These are phyloP conservation scores for Alfaro cultratus DNA, from an alignment of 2,797 vertebrate genomes.

Conservation along the genomic window DNA sequence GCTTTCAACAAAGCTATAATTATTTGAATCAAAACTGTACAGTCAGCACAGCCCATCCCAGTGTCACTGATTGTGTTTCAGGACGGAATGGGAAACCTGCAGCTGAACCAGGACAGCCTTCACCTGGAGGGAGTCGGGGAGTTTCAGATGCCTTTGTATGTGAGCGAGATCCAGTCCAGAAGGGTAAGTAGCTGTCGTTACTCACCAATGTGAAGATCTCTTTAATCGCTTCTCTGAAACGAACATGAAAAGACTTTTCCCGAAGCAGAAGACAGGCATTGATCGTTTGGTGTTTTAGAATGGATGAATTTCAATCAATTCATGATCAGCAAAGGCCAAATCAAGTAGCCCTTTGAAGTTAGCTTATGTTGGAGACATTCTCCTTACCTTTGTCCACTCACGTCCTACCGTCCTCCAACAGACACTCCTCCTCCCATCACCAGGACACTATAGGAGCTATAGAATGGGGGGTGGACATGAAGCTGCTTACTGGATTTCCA, in stretches of 20 bases:
- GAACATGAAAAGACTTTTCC: conserved; percentile 21
- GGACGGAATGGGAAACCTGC: conserved; percentile 94
- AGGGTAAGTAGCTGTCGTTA: conserved; percentile 81
- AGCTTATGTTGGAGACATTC: conserved; percentile 36
- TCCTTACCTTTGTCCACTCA: conserved; percentile 35
- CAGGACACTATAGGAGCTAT: conserved; percentile 65
- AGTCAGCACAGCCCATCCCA: not conserved
- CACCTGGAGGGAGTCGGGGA: conserved; percentile 92
- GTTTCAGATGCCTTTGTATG: conserved; percentile 92
- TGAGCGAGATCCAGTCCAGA: conserved; percentile 93
- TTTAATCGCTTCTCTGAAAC: conserved; percentile 38
- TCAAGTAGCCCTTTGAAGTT: conserved; percentile 46
- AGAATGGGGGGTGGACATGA: conserved; percentile 53
- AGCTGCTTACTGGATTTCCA: conserved; percentile 64
- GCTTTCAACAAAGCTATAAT: conserved; percentile 6
- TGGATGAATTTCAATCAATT: conserved; percentile 55
- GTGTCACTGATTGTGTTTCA: conserved; percentile 70
- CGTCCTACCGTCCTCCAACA: conserved; percentile 54
- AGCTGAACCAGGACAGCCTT: conserved; percentile 89
- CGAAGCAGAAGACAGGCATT: conserved; percentile 33
- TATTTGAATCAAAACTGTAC: conserved; percentile 23
- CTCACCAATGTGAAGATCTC: conserved; percentile 13
- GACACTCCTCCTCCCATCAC: conserved; percentile 17
- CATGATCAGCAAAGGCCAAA: conserved; percentile 45
- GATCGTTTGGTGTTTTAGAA: conserved; percentile 29